Percentiles rank a stretch among this genome's conserved stretches.
phyloP scores from a whole-genome alignment of 1,140 invertebrate genomes.

The Ceratina australensis region DNA sequence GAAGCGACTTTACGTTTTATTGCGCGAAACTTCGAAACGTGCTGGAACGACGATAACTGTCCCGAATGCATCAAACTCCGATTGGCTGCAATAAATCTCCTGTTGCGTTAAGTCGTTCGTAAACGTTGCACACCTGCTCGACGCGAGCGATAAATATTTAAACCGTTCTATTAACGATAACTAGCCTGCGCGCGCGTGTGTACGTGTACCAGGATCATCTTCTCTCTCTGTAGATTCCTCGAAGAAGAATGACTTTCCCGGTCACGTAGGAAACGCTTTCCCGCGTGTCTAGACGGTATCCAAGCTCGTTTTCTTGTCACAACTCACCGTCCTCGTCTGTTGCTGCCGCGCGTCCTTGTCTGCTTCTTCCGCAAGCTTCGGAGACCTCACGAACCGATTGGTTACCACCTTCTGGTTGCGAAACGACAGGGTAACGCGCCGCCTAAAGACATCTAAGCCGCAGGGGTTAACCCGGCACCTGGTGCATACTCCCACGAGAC shows the following conservation, averaged over 20 bases:
- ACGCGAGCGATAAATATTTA: neutral
- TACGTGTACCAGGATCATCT: constrained; percentile 62
- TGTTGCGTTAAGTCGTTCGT: neutral
- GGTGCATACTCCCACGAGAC: constrained; percentile 76
- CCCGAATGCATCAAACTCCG: neutral
- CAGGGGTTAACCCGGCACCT: constrained; percentile 76
- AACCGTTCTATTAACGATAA: neutral
- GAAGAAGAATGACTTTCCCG: constrained; percentile 63
- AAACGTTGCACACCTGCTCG: neutral
- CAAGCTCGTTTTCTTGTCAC: constrained; percentile 38
- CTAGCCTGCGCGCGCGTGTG: no score
- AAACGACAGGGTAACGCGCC: constrained; percentile 65
- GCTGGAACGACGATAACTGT: constrained; percentile 41
- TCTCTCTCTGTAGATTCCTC: constrained; percentile 33
- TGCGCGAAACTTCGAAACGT: constrained; percentile 41
- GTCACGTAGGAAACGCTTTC: constrained; percentile 67
- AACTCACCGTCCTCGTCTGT: no score
- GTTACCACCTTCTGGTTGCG: constrained; percentile 67
- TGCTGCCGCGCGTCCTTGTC: constrained; percentile 25
- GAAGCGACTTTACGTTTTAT: constrained; percentile 47
- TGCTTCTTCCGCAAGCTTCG: constrained; percentile 52
- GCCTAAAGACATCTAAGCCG: constrained; percentile 74
- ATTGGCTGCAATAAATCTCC: neutral
- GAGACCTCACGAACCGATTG: constrained; percentile 65
- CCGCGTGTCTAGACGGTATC: constrained; percentile 61